A percentile compares a stretch with the other conserved stretches of the same genome.
These are phyloP conservation scores for Drosophila persimilis DNA, from an alignment of 1,140 invertebrate species.

Conservation along the genomic window DNA sequence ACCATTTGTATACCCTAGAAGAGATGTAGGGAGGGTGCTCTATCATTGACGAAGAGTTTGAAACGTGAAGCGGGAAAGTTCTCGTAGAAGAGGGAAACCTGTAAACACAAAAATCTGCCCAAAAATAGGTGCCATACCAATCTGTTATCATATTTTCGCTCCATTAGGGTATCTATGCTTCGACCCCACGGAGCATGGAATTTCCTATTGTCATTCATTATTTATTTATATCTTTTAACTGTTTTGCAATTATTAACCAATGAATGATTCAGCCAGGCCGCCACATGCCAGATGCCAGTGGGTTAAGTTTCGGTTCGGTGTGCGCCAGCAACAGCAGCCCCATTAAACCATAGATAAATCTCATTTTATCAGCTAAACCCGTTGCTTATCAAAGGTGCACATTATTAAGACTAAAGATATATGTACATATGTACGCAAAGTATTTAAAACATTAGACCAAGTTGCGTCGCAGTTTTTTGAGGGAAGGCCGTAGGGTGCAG, in stretches of 20 bases:
- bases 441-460: conserved; percentile 9
- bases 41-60: too few species aligned
- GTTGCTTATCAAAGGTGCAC: conserved; percentile 60
- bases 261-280: conserved; percentile 12
- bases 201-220: conserved; percentile 22
- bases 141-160: too few species aligned
- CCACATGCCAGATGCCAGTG: conserved; percentile 19
- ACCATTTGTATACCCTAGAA: conserved; percentile 20
- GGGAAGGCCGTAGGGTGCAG: neutral
- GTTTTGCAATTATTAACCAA: conserved; percentile 13
- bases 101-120: too few species aligned
- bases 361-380: conserved; percentile 63
- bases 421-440: conserved; percentile 1
- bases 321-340: neutral
- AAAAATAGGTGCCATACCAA: too few species aligned
- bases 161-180: too few species aligned
- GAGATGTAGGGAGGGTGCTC: too few species aligned
- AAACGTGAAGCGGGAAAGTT: too few species aligned
- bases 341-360: conserved; percentile 69
- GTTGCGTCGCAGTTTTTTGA: conserved; percentile 45
- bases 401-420: conserved; percentile 48
- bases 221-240: conserved; percentile 26
- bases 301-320: conserved; percentile 22
- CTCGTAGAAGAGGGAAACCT: too few species aligned
- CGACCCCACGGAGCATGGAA: too few species aligned